Conservation (phyloP, 2,888 invertebrate genomes). For the Ectropis crepuscularia region DNA sequence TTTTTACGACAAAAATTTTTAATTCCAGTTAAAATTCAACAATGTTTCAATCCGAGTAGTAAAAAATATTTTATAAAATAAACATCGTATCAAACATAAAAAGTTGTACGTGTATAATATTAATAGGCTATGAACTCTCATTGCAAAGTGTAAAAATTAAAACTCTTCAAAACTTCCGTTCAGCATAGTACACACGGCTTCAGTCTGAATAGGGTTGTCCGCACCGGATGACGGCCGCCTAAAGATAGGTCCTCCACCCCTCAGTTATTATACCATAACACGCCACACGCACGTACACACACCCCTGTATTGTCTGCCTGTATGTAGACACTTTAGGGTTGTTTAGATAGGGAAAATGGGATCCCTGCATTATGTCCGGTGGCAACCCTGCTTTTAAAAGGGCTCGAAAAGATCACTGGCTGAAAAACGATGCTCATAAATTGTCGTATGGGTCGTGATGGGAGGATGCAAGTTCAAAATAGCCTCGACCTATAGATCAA, state of each 20-base stretch:
- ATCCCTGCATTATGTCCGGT: slow-evolving; percentile 29
- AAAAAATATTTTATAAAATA: too few relatives aligned
- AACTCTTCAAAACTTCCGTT: slow-evolving; percentile 18
- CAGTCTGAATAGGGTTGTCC: slow-evolving; percentile 23
- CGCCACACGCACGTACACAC: slow-evolving; percentile 20
- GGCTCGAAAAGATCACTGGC: slow-evolving; percentile 11
- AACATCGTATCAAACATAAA: too few relatives aligned
- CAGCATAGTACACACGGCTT: background rate
- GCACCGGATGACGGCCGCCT: slow-evolving; percentile 28
- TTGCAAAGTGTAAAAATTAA: slow-evolving; percentile 2
- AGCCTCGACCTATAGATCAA: too few relatives aligned
- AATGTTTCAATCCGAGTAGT: too few relatives aligned
- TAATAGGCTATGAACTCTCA: too few relatives aligned
- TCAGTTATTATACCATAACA: slow-evolving; percentile 23
- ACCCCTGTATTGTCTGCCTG: slow-evolving; percentile 16
- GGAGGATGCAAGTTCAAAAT: background rate
- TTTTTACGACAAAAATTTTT: background rate
- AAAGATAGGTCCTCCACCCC: slow-evolving; percentile 27
- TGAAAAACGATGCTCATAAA: slow-evolving; percentile 18
- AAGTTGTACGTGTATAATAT: too few relatives aligned
- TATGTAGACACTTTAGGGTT: slow-evolving; percentile 17
- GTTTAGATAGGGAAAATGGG: slow-evolving; percentile 38
- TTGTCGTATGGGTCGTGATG: background rate
- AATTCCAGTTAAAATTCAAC: too few relatives aligned
- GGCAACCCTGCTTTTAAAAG: slow-evolving; percentile 27